A percentile compares a stretch with the other conserved stretches of the same genome.
These are phyloP conservation scores for Ianthella basta DNA, from an alignment of 37 sponge, comb jelly and placozoan genomes.

Conservation along the genomic window DNA sequence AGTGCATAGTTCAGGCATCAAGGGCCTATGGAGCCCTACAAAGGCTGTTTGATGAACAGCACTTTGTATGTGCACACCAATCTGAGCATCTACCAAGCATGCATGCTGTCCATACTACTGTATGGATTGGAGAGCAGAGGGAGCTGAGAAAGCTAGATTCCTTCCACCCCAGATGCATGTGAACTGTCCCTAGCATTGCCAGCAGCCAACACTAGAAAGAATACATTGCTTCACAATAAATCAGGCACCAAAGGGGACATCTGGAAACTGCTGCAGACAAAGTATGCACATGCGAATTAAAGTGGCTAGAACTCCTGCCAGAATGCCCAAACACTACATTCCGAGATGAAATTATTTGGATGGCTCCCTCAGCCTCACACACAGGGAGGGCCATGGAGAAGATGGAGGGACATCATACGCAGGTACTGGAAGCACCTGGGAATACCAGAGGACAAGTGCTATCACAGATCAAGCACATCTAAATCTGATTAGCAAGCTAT, in stretches of 20 bases:
- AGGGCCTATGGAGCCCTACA: conserved; percentile 2
- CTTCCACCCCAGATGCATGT: conserved; percentile 50
- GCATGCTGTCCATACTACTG: not conserved
- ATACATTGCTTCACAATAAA: conserved; percentile 11
- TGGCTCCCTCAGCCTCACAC: not conserved
- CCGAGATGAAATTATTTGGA: too few species aligned
- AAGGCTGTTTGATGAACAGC: not conserved
- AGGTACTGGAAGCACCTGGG: not conserved
- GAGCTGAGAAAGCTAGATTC: conserved; percentile 21
- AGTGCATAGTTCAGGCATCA: not conserved
- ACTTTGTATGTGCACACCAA: conserved; percentile 14
- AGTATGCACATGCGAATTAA: not conserved
- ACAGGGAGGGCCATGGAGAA: conserved; percentile 1
- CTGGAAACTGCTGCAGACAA: not conserved
- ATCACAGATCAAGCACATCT: not conserved
- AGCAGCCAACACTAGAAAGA: conserved; percentile 42
- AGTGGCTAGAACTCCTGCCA: conserved; percentile 32
- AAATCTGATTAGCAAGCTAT: conserved; percentile 6
- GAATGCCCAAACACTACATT: conserved; percentile 29
- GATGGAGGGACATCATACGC: conserved; percentile 30
- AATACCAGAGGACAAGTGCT: conserved; percentile 9
- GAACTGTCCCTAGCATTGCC: conserved; percentile 33
- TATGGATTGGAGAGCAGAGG: conserved; percentile 12
- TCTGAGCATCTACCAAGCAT: not conserved
- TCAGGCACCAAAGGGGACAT: conserved; percentile 43